Evolutionary conservation across 2,797 vertebrate genomes (phyloP).

Genomic region (Setipinna tenuifilis): DNA sequence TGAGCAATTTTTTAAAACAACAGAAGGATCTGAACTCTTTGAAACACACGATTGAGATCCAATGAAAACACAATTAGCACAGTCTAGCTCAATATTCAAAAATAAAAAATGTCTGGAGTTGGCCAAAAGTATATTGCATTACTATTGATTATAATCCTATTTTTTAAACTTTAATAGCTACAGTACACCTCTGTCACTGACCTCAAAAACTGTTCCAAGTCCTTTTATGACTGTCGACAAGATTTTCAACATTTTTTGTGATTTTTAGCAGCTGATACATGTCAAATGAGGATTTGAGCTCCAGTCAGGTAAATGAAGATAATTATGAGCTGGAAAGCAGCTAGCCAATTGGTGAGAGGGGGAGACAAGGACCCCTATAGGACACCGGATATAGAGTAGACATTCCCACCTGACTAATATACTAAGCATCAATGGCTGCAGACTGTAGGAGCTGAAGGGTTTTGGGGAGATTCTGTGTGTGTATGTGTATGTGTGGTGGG

Average conservation of each 20-base stretch:
- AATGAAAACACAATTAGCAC: slow-evolving; percentile 44
- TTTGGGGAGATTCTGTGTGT: not conserved
- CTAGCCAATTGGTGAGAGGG: slow-evolving; percentile 45
- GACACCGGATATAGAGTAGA: slow-evolving; percentile 42
- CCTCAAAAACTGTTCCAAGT: slow-evolving; percentile 15
- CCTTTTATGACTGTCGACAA: slow-evolving; percentile 39
- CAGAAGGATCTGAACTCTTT: not conserved
- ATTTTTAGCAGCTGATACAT: slow-evolving; percentile 37
- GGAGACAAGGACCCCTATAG: slow-evolving; percentile 44
- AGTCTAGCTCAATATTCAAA: slow-evolving; percentile 45
- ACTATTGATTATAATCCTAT: slow-evolving; percentile 25
- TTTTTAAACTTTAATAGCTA: not conserved
- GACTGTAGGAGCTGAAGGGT: not conserved
- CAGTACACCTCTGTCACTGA: slow-evolving; percentile 6
- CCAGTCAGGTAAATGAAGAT: slow-evolving; percentile 39
- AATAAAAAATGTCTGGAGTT: slow-evolving; percentile 44
- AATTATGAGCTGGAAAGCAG: slow-evolving; percentile 45
- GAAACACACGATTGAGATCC: slow-evolving; percentile 35
- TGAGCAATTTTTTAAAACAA: slow-evolving; percentile 26
- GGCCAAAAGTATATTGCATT: slow-evolving; percentile 41
- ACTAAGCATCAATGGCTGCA: slow-evolving; percentile 46
- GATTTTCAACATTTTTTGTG: slow-evolving; percentile 28
- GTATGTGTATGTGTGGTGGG: not conserved
- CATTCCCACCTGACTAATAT: slow-evolving; percentile 44
- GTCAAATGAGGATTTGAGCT: slow-evolving; percentile 50